phyloP scores from a whole-genome alignment of 92 coral and sea anemone species.

The Porites rus region DNA sequence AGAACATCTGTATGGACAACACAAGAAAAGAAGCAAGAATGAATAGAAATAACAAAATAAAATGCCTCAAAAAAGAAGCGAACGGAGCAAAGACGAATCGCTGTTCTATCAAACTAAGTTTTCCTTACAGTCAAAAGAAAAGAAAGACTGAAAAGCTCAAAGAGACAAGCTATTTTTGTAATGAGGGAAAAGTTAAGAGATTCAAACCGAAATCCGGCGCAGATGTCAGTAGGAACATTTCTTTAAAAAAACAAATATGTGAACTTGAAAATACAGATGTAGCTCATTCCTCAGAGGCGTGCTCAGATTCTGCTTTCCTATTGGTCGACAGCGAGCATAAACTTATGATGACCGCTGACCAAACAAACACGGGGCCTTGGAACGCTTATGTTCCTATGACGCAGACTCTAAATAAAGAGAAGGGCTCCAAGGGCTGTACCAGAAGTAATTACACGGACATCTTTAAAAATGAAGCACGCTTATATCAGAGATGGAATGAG shows the following conservation, averaged over 20 bases:
- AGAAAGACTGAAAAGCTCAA: not conserved
- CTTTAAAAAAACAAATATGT: not conserved
- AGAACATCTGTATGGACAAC: not conserved
- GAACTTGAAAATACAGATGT: not conserved
- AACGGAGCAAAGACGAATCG: not conserved
- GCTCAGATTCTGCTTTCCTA: not conserved
- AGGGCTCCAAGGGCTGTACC: not conserved
- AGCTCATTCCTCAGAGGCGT: not conserved
- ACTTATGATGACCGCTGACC: not conserved
- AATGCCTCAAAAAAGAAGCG: not conserved
- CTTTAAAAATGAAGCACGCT: not conserved
- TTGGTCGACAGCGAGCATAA: not conserved
- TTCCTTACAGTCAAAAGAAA: not conserved
- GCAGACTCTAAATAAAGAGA: not conserved
- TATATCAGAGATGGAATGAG: not conserved
- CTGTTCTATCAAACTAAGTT: not conserved
- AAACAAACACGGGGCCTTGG: not conserved
- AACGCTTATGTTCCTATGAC: not conserved
- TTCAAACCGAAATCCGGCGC: not conserved
- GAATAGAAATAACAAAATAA: not conserved
- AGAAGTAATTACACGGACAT: no score
- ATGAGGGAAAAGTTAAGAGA: not conserved
- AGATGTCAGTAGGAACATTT: not conserved
- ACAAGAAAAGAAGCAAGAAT: not conserved
- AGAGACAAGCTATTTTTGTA: not conserved